Percentiles rank a stretch among this genome's conserved stretches.
phyloP scores from a whole-genome alignment of 2,113 vertebrate genomes.

The Philantomba maxwellii region DNA sequence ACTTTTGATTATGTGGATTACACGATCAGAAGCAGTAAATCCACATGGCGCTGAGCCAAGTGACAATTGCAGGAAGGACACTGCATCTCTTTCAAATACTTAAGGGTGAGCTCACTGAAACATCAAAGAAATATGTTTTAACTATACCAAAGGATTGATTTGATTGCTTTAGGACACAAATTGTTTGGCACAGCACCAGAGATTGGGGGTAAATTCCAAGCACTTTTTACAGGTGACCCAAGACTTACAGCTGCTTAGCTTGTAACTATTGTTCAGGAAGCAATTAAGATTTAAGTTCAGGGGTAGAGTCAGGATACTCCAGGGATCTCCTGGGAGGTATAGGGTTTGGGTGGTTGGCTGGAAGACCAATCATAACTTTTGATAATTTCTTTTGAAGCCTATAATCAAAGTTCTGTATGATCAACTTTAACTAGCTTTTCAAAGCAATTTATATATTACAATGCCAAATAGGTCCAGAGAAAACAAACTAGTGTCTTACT shows the following conservation, averaged over 20 bases:
- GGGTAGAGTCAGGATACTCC: not conserved
- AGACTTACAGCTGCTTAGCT: slow-evolving; percentile 65
- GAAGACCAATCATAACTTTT: slow-evolving; percentile 18
- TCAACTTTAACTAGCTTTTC: not conserved
- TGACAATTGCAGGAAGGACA: slow-evolving; percentile 66
- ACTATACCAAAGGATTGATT: slow-evolving; percentile 49
- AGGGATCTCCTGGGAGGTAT: slow-evolving; percentile 41
- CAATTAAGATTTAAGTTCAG: slow-evolving; percentile 46
- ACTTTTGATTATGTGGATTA: slow-evolving; percentile 70
- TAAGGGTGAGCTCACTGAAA: slow-evolving; percentile 66
- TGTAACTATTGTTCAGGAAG: slow-evolving; percentile 63
- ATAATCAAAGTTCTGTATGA: not conserved
- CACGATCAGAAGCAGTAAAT: slow-evolving; percentile 67
- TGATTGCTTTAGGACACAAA: slow-evolving; percentile 68
- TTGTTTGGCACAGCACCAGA: slow-evolving; percentile 65
- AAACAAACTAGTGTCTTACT: not conserved
- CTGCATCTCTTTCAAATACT: slow-evolving; percentile 51
- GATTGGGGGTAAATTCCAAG: slow-evolving; percentile 68
- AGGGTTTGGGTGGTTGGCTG: not conserved
- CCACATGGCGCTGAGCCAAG: slow-evolving; percentile 65
- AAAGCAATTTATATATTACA: not conserved
- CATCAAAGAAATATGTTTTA: slow-evolving; percentile 61
- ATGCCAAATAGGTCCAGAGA: not conserved
- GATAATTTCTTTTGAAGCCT: slow-evolving; percentile 15
- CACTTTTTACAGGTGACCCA: slow-evolving; percentile 66